Base-by-base conservation (phyloP, 92 coral and sea anemone species). In the Siderastrea siderea region DNA sequence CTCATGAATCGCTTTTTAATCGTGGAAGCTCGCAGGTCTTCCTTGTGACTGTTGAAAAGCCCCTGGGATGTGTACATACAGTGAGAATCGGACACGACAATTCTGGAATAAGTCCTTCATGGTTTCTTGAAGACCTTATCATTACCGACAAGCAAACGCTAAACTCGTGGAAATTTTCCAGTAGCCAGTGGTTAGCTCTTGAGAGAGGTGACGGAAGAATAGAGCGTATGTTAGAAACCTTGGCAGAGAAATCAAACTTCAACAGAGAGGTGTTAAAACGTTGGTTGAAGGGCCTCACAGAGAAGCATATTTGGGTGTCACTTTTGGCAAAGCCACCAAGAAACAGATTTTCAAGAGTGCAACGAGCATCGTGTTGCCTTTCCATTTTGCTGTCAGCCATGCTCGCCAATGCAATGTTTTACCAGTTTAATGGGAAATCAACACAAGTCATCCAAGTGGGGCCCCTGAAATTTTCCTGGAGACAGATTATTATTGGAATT, bases 381-480 rank as follows among this genome's bases (percentile, higher is more conserved):
- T 89, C 92, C 0, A 50, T 94, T 19, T 52, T 92, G 60, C 83
- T 92, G 54, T 87, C 94, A 47, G 92, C 92, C 51, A 94, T 92
- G 95, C 82, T 94, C 13, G 90, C 92, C 13, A 92, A 93, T 77
- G 97, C 97, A 45, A 92, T 94, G 97, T 94, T 94, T 75, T 94
- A 94, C 69, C 65, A 55, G 64, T 15, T 76, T 3, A 67, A 74
- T 38, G 48, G 57, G 2, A 84, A 86, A 44, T 65, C 89, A 0
- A 92, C 84, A 12, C 57, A 76, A 8, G 77, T 87, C 46, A 83
- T 94, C 53, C 93, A 94, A 69, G 83, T 94, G n/a, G 98, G 98
- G 2, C 98, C 98, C 0, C 68, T 95, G 46, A 90, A 88, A 79
- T 90, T 95, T 62, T 90, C 88, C 77, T 90, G 89, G 96, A 84